Evolutionary conservation across 2,113 vertebrate species (phyloP).

Genomic region (Rhipidura dahli): DNA sequence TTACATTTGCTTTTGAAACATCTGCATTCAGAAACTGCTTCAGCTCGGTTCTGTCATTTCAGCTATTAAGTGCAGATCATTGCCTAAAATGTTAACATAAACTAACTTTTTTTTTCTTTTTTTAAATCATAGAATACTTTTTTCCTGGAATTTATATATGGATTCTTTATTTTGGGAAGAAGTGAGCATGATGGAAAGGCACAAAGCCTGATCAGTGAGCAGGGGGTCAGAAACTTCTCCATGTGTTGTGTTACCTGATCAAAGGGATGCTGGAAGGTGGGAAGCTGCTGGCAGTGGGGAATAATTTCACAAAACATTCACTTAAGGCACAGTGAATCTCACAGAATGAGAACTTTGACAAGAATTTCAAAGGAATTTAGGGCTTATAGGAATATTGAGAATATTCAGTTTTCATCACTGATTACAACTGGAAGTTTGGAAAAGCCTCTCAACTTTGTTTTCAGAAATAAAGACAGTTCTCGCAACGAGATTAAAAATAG

Average conservation of each 20-base stretch:
- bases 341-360: neutral
- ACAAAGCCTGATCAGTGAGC: neutral
- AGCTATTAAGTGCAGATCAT: neutral
- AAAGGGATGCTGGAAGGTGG: neutral
- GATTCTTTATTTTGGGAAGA: neutral
- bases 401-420: neutral
- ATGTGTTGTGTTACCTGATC: neutral
- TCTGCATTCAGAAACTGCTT: neutral
- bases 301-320: neutral
- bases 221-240: neutral
- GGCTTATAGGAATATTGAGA: neutral
- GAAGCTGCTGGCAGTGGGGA: neutral
- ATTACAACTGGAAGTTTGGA: neutral
- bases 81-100: neutral
- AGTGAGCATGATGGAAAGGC: neutral
- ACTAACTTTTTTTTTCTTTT: neutral
- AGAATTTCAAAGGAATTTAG: neutral
- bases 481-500: no score
- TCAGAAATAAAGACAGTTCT: no score
- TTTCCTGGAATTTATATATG: neutral
- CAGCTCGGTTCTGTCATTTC: constrained; percentile 18
- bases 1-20: neutral
- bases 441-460: neutral
- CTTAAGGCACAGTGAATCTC: neutral
- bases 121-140: neutral